A percentile compares a stretch with the other conserved stretches of the same genome.
Evolutionary conservation across 2,888 invertebrate genomes (phyloP).

Genomic region (Ashinkailepas kermadecensis): DNA sequence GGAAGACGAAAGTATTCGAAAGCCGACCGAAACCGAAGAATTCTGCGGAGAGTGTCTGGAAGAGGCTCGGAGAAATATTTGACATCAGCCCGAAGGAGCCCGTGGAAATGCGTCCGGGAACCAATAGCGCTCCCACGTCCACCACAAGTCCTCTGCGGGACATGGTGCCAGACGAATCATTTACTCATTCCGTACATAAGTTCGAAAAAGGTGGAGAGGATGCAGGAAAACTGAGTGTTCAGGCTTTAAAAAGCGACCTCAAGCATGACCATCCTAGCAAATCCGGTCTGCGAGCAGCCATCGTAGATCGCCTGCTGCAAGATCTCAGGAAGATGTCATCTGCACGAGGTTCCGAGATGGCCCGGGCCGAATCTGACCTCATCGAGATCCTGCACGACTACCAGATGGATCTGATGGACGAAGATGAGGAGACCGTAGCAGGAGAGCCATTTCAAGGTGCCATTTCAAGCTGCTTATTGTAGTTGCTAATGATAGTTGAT

Average conservation of each 20-base stretch:
- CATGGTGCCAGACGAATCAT: not conserved
- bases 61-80: constrained; percentile 1
- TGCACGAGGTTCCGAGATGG: not conserved
- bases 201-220: not conserved
- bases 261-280: not conserved
- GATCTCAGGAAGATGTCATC: constrained; percentile 2
- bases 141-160: not conserved
- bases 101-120: not conserved
- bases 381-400: constrained; percentile 18
- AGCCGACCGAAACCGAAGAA: no score
- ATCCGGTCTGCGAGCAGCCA: not conserved
- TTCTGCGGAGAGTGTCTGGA: not conserved
- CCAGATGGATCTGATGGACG: constrained; percentile 1
- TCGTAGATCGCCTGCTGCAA: not conserved
- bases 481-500: not conserved
- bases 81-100: not conserved
- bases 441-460: not conserved
- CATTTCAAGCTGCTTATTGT: not conserved
- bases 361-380: not conserved
- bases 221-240: no score
- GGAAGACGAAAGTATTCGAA: no score
- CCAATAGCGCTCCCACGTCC: not conserved
- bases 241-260: no score
- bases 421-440: not conserved
- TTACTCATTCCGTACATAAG: not conserved